Evolutionary conservation across 2,888 invertebrate genomes (phyloP).

Genomic region (Empis stercorea): DNA sequence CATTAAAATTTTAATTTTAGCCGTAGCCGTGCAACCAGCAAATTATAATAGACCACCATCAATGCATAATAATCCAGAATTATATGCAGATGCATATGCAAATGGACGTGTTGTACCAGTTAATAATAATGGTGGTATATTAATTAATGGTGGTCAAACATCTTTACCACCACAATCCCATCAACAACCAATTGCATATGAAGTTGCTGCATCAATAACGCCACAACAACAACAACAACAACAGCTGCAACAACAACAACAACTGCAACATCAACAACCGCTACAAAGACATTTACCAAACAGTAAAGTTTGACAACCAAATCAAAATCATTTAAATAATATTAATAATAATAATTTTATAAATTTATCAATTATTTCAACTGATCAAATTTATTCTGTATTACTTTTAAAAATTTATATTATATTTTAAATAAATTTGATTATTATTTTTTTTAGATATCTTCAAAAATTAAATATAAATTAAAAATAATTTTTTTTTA

Average conservation of each 20-base stretch:
- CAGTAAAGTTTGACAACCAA: conserved; percentile 30
- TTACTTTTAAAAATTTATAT: too few relatives aligned
- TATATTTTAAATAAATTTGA: too few relatives aligned
- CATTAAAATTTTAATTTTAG: too few relatives aligned
- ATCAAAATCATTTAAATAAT: conserved; percentile 12
- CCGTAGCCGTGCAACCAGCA: conserved; percentile 37
- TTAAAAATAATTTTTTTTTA: too few relatives aligned
- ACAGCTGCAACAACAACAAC: conserved; percentile 9
- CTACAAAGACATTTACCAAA: conserved; percentile 22
- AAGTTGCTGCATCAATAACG: conserved; percentile 14
- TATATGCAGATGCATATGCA: conserved; percentile 36
- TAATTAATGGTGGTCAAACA: neutral
- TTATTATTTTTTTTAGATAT: too few relatives aligned
- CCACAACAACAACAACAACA: neutral
- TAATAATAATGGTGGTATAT: neutral
- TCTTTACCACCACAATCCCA: too few relatives aligned
- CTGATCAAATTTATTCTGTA: too few relatives aligned
- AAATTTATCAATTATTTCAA: too few relatives aligned
- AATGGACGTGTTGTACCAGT: conserved; percentile 23
- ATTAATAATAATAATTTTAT: neutral
- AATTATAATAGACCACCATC: conserved; percentile 35
- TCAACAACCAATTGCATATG: conserved; percentile 21
- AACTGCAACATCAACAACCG: neutral
- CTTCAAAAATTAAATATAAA: too few relatives aligned
- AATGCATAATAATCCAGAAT: conserved; percentile 26